A percentile compares a stretch with the other conserved stretches of the same genome.
Conservation (phyloP, 2,113 vertebrate genomes). For the Tetrax tetrax region DNA sequence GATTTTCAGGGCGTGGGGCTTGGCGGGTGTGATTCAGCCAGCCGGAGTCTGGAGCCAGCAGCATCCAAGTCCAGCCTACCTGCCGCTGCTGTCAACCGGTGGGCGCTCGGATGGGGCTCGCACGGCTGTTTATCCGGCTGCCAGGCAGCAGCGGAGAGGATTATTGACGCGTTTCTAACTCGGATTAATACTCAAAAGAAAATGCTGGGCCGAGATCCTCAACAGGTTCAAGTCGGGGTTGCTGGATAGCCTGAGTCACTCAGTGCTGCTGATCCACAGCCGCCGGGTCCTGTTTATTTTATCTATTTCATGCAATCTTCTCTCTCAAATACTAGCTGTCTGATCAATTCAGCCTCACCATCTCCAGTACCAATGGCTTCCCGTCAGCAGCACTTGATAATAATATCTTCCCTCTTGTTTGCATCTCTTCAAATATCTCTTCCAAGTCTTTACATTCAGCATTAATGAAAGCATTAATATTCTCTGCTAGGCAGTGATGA, state of each 20-base stretch:
- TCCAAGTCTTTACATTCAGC: neutral
- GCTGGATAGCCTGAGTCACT: neutral
- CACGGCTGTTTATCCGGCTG: neutral
- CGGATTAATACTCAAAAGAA: neutral
- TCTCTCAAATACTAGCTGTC: neutral
- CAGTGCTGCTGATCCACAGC: neutral
- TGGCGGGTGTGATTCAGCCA: accelerated
- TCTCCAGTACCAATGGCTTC: neutral
- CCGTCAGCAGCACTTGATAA: neutral
- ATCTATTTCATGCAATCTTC: neutral
- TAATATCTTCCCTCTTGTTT: neutral
- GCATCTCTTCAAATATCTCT: neutral
- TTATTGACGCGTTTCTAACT: neutral
- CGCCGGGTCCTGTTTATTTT: neutral
- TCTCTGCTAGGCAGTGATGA: neutral
- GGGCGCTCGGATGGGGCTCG: neutral
- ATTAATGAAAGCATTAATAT: neutral
- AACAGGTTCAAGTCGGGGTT: neutral
- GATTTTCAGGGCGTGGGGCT: neutral
- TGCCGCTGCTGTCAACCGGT: accelerated
- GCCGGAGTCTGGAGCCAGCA: neutral
- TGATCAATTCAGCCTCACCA: neutral
- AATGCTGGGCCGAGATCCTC: neutral
- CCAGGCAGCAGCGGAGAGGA: neutral
- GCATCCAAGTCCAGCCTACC: accelerated